These are phyloP conservation scores for Eciton burchellii DNA, from an alignment of 1,140 invertebrate species.

Conservation along the genomic window DNA sequence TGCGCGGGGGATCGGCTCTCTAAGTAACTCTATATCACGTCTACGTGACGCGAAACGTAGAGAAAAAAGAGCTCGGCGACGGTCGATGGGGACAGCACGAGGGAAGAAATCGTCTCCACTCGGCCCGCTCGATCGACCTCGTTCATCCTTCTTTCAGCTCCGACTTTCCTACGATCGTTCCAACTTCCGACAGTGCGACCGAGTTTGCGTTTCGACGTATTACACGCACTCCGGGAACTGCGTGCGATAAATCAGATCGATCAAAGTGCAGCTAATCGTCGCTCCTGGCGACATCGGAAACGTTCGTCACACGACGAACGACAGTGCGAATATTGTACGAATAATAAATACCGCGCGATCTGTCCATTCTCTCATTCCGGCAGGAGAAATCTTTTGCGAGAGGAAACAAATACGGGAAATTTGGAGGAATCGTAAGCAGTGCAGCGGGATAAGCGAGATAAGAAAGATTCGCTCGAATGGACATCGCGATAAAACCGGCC, in stretches of 20 bases:
- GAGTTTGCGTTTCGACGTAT: constrained; percentile 29
- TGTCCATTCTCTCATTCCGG: background rate
- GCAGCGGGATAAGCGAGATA: background rate
- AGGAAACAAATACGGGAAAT: too few species aligned
- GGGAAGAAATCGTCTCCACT: constrained; percentile 61
- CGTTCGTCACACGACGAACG: background rate
- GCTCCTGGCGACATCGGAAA: background rate
- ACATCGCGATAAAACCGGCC: constrained; percentile 20
- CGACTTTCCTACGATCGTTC: constrained; percentile 27
- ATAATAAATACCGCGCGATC: constrained; percentile 1
- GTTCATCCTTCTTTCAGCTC: constrained; percentile 40
- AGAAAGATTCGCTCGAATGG: constrained; percentile 39
- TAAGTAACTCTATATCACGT: constrained; percentile 86
- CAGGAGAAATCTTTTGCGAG: background rate
- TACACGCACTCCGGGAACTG: background rate
- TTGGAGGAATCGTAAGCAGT: background rate
- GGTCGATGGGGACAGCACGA: constrained; percentile 21
- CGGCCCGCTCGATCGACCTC: constrained; percentile 63
- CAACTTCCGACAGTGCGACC: background rate
- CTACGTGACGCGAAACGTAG: constrained; percentile 83
- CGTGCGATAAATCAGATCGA: constrained; percentile 18
- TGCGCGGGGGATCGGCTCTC: constrained; percentile 80
- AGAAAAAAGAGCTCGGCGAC: constrained; percentile 74
- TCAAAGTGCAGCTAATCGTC: background rate
- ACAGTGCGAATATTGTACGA: too few species aligned